These are phyloP conservation scores for Dolichotis patagonum DNA, from an alignment of 2,113 vertebrate genomes.

Conservation along the genomic window DNA sequence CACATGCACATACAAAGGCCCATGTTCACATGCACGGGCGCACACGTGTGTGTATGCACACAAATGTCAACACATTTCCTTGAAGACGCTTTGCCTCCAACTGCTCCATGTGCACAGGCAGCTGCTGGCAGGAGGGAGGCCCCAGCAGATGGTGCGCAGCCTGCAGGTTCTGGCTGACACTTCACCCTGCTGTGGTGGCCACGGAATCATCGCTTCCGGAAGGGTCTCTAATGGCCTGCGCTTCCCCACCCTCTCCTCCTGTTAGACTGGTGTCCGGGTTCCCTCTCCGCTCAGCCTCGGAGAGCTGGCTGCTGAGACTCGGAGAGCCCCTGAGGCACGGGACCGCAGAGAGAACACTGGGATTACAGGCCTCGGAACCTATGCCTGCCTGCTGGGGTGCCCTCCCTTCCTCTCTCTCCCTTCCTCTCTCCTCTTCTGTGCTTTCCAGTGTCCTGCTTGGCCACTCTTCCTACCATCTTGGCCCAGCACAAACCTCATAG, in stretches of 20 bases:
- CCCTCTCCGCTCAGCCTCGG: background rate
- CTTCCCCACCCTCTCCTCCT: background rate
- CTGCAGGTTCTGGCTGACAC: background rate
- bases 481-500: background rate
- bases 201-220: background rate
- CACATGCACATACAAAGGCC: background rate
- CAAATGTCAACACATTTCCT: background rate
- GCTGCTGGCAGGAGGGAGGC: background rate
- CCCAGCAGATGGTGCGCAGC: background rate
- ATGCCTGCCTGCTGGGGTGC: background rate
- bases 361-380: background rate
- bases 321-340: too few relatives aligned
- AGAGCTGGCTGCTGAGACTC: fast-evolving
- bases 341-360: background rate
- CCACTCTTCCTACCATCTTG: background rate
- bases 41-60: background rate
- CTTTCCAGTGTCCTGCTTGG: too few relatives aligned
- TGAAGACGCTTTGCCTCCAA: background rate
- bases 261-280: background rate
- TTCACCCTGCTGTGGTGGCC: background rate
- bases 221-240: background rate
- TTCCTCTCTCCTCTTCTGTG: background rate
- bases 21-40: fast-evolving
- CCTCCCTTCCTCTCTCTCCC: background rate
- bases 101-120: background rate